Percentiles rank a stretch among this genome's conserved stretches.
phyloP scores from a whole-genome alignment of 2,113 vertebrate species.

The Ictalurus punctatus region DNA sequence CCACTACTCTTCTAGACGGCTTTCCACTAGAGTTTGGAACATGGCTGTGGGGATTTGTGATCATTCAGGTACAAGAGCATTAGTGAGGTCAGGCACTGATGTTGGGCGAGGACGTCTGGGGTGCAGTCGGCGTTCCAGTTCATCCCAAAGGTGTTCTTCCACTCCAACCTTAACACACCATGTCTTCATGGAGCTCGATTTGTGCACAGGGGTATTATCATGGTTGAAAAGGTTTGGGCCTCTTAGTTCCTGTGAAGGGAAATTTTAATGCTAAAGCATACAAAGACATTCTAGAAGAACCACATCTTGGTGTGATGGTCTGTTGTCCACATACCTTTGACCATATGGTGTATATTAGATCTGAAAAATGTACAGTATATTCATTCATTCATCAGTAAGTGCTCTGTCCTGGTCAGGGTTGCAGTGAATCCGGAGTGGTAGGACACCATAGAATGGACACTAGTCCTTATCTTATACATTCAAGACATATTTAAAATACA shows the following conservation, averaged over 20 bases:
- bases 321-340: not conserved
- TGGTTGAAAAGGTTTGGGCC: not conserved
- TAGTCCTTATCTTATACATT: not conserved
- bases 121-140: not conserved
- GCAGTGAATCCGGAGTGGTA: no score
- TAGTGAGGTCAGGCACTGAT: not conserved
- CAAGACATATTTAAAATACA: not conserved
- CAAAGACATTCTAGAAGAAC: not conserved
- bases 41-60: not conserved
- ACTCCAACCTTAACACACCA: not conserved
- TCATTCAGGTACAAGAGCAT: not conserved
- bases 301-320: not conserved
- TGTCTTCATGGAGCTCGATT: not conserved
- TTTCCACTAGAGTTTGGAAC: not conserved
- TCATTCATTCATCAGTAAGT: not conserved
- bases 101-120: not conserved
- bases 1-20: not conserved
- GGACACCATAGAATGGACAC: not conserved
- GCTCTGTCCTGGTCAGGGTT: not conserved
- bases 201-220: not conserved
- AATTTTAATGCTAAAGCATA: not conserved
- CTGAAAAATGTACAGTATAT: not conserved
- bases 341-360: not conserved
- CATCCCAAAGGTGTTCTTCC: not conserved
- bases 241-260: not conserved